A percentile compares a stretch with the other conserved stretches of the same genome.
Conservation (phyloP, 2,888 invertebrate genomes). For the Parnassius glacialis region DNA sequence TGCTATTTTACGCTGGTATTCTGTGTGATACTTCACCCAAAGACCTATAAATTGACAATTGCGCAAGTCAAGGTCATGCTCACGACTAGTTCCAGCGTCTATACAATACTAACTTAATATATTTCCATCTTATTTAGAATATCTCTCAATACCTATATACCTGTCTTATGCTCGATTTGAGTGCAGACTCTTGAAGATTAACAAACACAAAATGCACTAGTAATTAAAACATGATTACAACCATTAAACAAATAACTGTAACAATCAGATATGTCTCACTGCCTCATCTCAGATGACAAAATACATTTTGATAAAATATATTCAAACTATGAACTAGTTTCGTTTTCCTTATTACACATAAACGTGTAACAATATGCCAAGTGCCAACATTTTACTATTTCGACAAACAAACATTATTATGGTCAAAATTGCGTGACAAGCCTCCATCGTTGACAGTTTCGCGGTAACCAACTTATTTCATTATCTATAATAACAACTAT, state of each 20-base stretch:
- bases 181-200: neutral
- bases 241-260: constrained; percentile 6
- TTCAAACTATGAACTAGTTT: constrained; percentile 4
- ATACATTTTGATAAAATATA: neutral
- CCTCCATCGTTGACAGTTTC: constrained; percentile 8
- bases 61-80: too few species aligned
- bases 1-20: too few species aligned
- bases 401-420: neutral
- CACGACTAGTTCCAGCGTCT: too few species aligned
- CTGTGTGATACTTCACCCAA: too few species aligned
- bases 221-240: constrained; percentile 3
- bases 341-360: neutral
- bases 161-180: too few species aligned
- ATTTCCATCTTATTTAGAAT: too few species aligned
- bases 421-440: constrained; percentile 12
- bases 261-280: constrained; percentile 12
- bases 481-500: constrained; percentile 19
- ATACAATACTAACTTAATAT: too few species aligned
- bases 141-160: too few species aligned
- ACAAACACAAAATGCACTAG: neutral
- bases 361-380: neutral
- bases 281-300: neutral
- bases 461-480: constrained; percentile 25
- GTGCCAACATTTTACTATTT: neutral
- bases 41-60: too few species aligned